phyloP scores from a whole-genome alignment of 1,140 invertebrate genomes.

The Caenorhabditis remanei region DNA sequence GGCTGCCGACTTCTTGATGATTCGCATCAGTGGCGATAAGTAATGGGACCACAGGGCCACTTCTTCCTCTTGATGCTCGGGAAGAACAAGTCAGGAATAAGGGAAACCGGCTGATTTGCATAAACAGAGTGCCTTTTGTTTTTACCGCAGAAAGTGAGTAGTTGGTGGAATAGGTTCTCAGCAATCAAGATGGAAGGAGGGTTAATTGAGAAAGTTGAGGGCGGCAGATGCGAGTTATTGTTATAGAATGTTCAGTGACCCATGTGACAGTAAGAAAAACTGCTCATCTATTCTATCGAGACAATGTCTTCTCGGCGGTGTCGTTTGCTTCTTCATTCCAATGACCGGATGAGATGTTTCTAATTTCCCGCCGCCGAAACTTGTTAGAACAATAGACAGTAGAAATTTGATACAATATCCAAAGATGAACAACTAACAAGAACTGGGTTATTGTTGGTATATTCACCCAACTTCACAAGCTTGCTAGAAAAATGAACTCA shows the following conservation, averaged over 20 bases:
- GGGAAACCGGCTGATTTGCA: conserved; percentile 51
- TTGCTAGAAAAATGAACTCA: not conserved
- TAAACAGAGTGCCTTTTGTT: conserved; percentile 54
- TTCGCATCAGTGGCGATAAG: conserved; percentile 56
- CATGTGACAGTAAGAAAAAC: conserved; percentile 47
- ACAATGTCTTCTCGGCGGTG: conserved; percentile 43
- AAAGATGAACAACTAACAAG: not conserved
- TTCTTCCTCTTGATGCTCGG: conserved; percentile 46
- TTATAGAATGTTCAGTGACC: conserved; percentile 42
- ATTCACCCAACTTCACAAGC: not conserved
- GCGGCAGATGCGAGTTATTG: conserved; percentile 17
- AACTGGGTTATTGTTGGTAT: not conserved
- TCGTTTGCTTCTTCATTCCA: conserved; percentile 18
- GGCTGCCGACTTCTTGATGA: conserved; percentile 52
- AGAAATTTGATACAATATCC: conserved; percentile 31
- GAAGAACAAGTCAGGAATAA: conserved; percentile 39
- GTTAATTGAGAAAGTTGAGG: conserved; percentile 56
- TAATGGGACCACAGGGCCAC: conserved; percentile 42
- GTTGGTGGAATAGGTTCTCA: conserved; percentile 8
- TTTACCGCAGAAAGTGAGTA: conserved; percentile 37
- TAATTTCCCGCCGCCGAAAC: conserved; percentile 48
- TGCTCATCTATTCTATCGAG: conserved; percentile 21
- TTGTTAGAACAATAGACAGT: conserved; percentile 48
- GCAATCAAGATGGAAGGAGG: conserved; percentile 30
- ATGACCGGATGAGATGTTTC: conserved; percentile 41